These are phyloP conservation scores for Eriosoma lanigerum DNA, from an alignment of 1,140 invertebrate species.

Conservation along the genomic window DNA sequence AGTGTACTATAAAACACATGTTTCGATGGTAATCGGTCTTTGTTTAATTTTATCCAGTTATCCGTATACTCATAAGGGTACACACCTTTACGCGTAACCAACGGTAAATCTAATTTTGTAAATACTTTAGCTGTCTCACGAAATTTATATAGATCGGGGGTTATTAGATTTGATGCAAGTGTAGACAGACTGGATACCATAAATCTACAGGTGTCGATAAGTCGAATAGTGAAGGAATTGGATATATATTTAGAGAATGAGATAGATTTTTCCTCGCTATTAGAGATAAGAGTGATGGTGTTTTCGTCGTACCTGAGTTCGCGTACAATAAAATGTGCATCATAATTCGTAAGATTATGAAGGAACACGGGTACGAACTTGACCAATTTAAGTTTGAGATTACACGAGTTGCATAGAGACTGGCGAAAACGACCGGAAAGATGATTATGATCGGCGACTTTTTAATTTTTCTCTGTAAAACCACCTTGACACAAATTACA, in stretches of 20 bases:
- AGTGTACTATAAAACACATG: too few relatives aligned
- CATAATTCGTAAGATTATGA: too few relatives aligned
- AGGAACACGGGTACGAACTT: too few relatives aligned
- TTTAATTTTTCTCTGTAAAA: too few relatives aligned
- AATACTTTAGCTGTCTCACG: not conserved
- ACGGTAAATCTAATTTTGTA: not conserved
- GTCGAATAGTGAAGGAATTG: not conserved
- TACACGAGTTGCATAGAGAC: too few relatives aligned
- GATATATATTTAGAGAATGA: not conserved
- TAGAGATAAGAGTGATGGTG: not conserved
- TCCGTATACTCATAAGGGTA: not conserved
- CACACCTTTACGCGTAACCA: too few relatives aligned
- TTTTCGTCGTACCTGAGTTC: not conserved
- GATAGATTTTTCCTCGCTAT: conserved; percentile 12
- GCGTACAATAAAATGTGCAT: not conserved
- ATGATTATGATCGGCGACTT: too few relatives aligned
- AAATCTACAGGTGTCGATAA: not conserved
- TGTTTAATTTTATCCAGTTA: not conserved
- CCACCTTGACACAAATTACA: too few relatives aligned
- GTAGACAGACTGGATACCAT: too few relatives aligned
- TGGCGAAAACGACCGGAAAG: too few relatives aligned
- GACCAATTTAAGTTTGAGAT: too few relatives aligned
- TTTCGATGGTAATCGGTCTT: not conserved
- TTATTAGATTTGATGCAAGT: not conserved
- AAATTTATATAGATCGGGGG: not conserved